phyloP scores from a whole-genome alignment of 2,888 invertebrate species.

The Cynaeus angustus region DNA sequence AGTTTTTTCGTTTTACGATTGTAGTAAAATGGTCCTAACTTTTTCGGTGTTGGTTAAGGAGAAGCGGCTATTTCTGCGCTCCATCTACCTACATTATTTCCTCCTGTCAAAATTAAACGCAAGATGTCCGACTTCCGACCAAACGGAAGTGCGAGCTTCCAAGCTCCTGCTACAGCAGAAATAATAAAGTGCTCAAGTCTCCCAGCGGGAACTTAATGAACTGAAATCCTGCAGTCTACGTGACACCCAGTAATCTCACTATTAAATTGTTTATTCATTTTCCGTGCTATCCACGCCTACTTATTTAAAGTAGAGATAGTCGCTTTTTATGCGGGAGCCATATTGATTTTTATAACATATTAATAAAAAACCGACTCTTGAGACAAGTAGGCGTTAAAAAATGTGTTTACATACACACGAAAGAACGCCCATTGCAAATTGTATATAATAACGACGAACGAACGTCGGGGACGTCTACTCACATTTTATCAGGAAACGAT shows the following conservation, averaged over 20 bases:
- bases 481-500: slow-evolving; percentile 19
- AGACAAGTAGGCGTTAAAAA: slow-evolving; percentile 7
- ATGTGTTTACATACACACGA: slow-evolving; percentile 10
- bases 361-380: slow-evolving; percentile 8
- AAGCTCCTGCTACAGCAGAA: background rate
- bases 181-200: background rate
- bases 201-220: no score
- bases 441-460: background rate
- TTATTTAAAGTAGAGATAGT: no score
- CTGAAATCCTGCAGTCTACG: background rate
- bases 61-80: background rate
- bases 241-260: background rate
- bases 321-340: slow-evolving; percentile 20
- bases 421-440: no score
- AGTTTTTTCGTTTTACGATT: slow-evolving; percentile 37
- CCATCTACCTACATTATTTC: no score
- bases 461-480: slow-evolving; percentile 10
- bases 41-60: slow-evolving; percentile 14
- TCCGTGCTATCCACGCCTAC: slow-evolving; percentile 20
- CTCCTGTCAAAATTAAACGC: no score
- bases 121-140: background rate
- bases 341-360: slow-evolving; percentile 21
- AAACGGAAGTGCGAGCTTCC: no score
- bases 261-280: background rate
- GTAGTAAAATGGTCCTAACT: slow-evolving; percentile 34